Conservation (phyloP, 2,888 invertebrate genomes). For the Pyrrhosoma nymphula region DNA sequence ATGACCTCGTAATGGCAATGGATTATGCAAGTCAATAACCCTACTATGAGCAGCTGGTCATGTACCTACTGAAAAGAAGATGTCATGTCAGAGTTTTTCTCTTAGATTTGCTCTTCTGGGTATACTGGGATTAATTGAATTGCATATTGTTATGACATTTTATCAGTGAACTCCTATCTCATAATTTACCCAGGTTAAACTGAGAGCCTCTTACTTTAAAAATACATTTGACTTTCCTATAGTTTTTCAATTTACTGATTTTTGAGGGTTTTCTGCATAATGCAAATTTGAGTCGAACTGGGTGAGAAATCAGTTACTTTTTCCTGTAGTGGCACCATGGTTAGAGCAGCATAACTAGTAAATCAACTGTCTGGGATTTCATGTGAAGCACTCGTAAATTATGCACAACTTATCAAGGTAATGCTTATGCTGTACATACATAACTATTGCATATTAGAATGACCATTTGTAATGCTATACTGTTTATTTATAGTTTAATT, state of each 20-base stretch:
- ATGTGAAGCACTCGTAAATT: neutral
- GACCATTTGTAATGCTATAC: neutral
- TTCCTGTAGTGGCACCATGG: slow-evolving; percentile 59
- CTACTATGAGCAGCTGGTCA: too few relatives aligned
- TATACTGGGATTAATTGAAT: too few relatives aligned
- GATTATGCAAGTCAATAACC: too few relatives aligned
- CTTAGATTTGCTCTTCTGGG: too few relatives aligned
- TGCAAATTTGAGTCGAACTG: slow-evolving; percentile 10
- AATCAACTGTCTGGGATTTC: neutral
- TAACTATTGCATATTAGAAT: neutral
- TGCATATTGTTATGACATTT: too few relatives aligned
- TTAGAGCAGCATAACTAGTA: neutral
- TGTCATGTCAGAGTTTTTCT: too few relatives aligned
- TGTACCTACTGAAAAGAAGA: too few relatives aligned
- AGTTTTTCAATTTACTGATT: neutral
- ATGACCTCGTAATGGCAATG: too few relatives aligned
- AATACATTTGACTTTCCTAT: too few relatives aligned
- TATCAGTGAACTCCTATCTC: too few relatives aligned
- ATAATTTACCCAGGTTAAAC: too few relatives aligned
- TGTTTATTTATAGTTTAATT: neutral
- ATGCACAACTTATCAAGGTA: slow-evolving; percentile 23
- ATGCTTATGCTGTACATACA: slow-evolving; percentile 28
- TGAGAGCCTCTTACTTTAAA: too few relatives aligned
- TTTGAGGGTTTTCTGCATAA: neutral
- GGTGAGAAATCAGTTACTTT: slow-evolving; percentile 60